These are phyloP conservation scores for Pteromalus puparum DNA, from an alignment of 1,140 invertebrate species.

Conservation along the genomic window DNA sequence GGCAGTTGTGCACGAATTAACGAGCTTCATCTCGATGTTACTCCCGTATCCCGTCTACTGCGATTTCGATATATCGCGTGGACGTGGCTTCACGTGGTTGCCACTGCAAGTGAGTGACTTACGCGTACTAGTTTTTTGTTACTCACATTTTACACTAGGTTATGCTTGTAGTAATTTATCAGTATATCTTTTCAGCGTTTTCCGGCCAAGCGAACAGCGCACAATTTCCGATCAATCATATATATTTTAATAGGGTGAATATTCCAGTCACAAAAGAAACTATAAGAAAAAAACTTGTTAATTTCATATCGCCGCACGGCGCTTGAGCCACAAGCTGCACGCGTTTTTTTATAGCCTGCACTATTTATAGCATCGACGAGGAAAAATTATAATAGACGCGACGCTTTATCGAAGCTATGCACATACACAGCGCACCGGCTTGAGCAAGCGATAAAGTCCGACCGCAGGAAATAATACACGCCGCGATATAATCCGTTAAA, in stretches of 20 bases:
- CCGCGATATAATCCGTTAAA: background rate
- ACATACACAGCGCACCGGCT: background rate
- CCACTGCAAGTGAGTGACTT: no score
- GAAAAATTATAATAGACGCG: conserved; percentile 2
- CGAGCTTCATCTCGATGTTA: no score
- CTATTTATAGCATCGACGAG: background rate
- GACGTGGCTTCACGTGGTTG: no score
- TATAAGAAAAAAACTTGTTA: background rate
- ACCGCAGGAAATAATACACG: background rate
- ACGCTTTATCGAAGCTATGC: background rate
- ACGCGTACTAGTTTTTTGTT: no score
- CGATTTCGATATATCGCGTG: no score
- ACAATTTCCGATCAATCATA: no score
- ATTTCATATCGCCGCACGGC: background rate
- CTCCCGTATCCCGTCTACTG: no score
- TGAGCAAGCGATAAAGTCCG: background rate
- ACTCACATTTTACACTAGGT: no score
- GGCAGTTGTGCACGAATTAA: background rate
- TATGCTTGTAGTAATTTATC: background rate
- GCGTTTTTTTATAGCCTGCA: background rate
- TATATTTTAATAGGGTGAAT: background rate
- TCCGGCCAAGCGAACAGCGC: no score
- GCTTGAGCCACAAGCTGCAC: background rate
- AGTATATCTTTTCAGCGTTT: no score
- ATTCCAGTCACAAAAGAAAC: background rate